Percentiles rank a stretch among this genome's conserved stretches.
Conservation (phyloP, 30 jellyfish, hydroid and myxozoan species). For the Aurelia sp. region DNA sequence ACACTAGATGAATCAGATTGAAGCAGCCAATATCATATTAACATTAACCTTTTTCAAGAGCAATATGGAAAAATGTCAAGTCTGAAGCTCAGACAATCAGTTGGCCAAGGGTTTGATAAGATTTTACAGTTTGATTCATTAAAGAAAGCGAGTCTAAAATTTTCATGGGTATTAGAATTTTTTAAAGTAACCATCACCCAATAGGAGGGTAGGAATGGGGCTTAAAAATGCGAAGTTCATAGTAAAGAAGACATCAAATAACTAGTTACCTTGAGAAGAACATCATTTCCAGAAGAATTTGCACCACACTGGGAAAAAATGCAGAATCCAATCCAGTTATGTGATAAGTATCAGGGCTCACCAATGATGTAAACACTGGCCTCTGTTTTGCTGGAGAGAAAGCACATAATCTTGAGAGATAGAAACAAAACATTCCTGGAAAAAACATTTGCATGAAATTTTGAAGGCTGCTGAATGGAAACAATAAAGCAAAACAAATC, state of each 20-base stretch:
- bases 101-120: too few relatives aligned
- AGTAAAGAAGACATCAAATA: neutral
- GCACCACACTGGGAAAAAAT: conserved; percentile 79
- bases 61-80: too few relatives aligned
- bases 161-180: too few relatives aligned
- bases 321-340: conserved; percentile 93
- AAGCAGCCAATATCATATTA: too few relatives aligned
- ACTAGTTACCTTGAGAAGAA: conserved; percentile 81
- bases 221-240: neutral
- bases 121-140: too few relatives aligned
- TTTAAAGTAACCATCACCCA: too few relatives aligned
- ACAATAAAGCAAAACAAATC: too few relatives aligned
- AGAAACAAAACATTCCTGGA: neutral
- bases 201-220: too few relatives aligned
- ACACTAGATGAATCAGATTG: too few relatives aligned
- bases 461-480: neutral
- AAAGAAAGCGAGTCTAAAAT: too few relatives aligned
- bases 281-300: conserved; percentile 87
- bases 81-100: too few relatives aligned
- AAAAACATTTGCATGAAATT: neutral
- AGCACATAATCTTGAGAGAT: neutral
- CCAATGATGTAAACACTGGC: conserved; percentile 79
- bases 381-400: conserved; percentile 47
- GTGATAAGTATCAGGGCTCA: conserved; percentile 71
- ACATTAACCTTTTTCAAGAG: too few relatives aligned